Base-by-base conservation (phyloP, 2,888 invertebrate species). In the Empis stercorea region DNA sequence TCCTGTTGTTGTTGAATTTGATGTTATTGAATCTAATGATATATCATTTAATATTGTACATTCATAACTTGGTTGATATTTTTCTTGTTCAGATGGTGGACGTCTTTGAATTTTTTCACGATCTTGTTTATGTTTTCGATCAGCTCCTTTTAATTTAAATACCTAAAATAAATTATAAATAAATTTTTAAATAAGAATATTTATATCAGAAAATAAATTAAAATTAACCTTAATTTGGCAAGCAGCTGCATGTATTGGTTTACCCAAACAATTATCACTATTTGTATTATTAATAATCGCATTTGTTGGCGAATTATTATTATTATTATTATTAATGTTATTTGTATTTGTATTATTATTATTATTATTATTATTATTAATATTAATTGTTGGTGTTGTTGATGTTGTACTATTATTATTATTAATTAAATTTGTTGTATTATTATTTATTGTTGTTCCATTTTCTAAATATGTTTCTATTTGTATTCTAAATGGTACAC, bases 121-220 rank as follows among this genome's bases (percentile, higher is more conserved):
- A 68, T 96, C 96, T 61, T 95, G 95, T 64, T 96, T 95, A 66
- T 95, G 94, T 62, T 96, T 96, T 43, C 96, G 76, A 66, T 96
- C 95, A 0, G 95, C 96, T 4, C 96, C 95, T 67, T 96, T 96
- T 50, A 95, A 73, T 72, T 94, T 84, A 64, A 87, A 86, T 37
- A 85, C 78, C 78, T 78, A 51, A 15, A 53, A 43, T n/a, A n/a
- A n/a, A 52, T 10, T 16, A 23, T 7, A n/a, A n/a, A n/a, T n/a
- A n/a, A n/a, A n/a, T n/a, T n/a, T 39, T 13, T n/a, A 30, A 46
- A 34, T 17, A 27, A 16, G 13, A n/a, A 14, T 16, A 43, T 14
- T 41, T 10, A 39, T 10, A 45, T 16, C 5, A 27, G 2, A 23
- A 30, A 41, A 41, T 3, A 10, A 54, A 73, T 74, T 69, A 75